phyloP scores from a whole-genome alignment of 1,140 invertebrate species.

The Plectus sambesii region DNA sequence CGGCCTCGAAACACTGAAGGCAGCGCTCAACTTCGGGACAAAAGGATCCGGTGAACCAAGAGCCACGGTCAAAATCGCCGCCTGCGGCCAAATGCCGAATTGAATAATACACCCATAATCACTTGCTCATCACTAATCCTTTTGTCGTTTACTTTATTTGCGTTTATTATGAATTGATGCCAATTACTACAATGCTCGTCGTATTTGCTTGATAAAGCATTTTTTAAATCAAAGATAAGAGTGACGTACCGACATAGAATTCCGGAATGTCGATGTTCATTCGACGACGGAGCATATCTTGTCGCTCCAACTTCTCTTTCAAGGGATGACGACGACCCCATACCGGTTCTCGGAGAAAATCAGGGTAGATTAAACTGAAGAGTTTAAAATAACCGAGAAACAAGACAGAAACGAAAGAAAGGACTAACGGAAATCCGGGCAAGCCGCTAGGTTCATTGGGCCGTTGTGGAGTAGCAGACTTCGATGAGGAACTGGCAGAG shows the following conservation, averaged over 20 bases:
- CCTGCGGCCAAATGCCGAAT: background rate
- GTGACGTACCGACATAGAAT: conserved; percentile 78
- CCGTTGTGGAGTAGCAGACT: no score
- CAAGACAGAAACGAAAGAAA: no score
- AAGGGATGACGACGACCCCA: conserved; percentile 64
- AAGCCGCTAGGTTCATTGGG: no score
- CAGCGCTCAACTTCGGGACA: no score
- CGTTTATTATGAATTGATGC: no score
- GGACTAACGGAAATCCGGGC: no score
- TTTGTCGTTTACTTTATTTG: no score
- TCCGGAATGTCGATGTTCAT: conserved; percentile 76
- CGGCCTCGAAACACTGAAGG: no score
- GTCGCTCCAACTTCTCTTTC: conserved; percentile 73
- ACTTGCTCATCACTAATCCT: conserved; percentile 11
- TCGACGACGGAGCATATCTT: conserved; percentile 80
- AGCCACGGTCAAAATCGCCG: no score
- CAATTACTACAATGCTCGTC: no score
- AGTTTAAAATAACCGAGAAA: background rate
- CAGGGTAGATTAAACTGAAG: conserved; percentile 68
- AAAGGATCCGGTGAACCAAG: no score
- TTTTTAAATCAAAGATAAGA: conserved; percentile 8
- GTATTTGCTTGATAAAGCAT: conserved; percentile 11
- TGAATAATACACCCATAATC: conserved; percentile 2
- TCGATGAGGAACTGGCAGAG: no score
- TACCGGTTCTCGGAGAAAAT: conserved; percentile 81